Evolutionary conservation across 2,113 vertebrate genomes (phyloP), one percentile per base, ranked within the genome.

Genomic region (Peromyscus maniculatus): DNA sequence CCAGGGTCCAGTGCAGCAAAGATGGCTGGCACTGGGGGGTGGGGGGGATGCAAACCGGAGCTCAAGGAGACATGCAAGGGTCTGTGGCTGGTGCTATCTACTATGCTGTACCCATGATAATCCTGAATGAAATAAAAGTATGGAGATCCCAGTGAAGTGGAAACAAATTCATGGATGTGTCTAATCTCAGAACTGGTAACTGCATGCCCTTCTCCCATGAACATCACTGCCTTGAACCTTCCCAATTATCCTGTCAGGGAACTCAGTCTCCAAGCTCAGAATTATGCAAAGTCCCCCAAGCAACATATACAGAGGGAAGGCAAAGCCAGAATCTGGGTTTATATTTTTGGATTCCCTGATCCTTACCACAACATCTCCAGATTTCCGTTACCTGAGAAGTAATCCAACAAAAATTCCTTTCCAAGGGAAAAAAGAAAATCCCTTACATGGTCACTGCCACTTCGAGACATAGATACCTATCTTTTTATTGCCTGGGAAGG

Each of bases 171-270:
- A 93, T 17, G 13, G 79, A 72, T 62, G 33, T 59, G 12, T 77
- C 75, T 67, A 59, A 86, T 86, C 91, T 91, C 72, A 66, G 49
- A 67, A 78, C 78, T 98, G 77, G 94, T 89, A 82, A 92, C 77
- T 55, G 0, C 74, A n/a, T 4, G 6, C 46, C 75, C 43, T 39
- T 26, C 52, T 71, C 88, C 57, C 75, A n/a, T 79, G 89, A 92
- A 74, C 55, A 69, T 24, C 78, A 66, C 90, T 91, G 94, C 92
- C 78, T 77, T 91, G 95, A 89, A 96, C 94, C 89, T 91, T 96
- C 1, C 1, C 72, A 69, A 96, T 96, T 89, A 94, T 67, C 78
- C 78, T 93, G 91, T 93, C 86, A 91, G 24, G 55, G 91, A 93
- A 57, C 55, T 31, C 75, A 96, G 67, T 33, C 57, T 84, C 71